These are phyloP conservation scores for Hirudinaria manillensis DNA, from an alignment of 2,888 invertebrate species.

Conservation along the genomic window DNA sequence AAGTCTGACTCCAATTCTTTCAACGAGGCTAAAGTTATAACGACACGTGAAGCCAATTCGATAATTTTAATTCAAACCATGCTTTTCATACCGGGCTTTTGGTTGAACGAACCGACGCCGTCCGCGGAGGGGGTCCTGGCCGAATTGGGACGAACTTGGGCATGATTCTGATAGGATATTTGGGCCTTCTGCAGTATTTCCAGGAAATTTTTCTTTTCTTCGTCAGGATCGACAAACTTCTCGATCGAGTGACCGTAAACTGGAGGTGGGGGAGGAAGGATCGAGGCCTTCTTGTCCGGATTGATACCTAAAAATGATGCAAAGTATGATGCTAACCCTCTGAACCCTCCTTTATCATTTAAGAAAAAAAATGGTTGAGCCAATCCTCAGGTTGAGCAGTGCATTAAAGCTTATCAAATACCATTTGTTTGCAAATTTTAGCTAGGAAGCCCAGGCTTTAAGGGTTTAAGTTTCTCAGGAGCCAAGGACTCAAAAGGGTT, in stretches of 20 bases:
- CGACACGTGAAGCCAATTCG: too few relatives aligned
- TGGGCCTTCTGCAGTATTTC: constrained; percentile 28
- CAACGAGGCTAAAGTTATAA: not conserved
- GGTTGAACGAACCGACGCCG: too few relatives aligned
- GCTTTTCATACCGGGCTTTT: too few relatives aligned
- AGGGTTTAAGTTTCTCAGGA: not conserved
- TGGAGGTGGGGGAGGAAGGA: constrained; percentile 17
- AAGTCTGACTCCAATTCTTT: constrained; percentile 13
- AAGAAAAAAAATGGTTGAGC: too few relatives aligned
- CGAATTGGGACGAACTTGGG: not conserved
- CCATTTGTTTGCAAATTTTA: too few relatives aligned
- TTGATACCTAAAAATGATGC: too few relatives aligned
- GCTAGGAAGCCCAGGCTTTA: too few relatives aligned
- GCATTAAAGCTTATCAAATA: not conserved
- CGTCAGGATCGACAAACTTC: not conserved
- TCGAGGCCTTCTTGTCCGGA: too few relatives aligned
- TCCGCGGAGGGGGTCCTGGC: too few relatives aligned
- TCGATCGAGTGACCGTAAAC: constrained; percentile 16
- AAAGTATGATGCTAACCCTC: too few relatives aligned
- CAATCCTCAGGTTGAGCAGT: not conserved
- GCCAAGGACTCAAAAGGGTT: too few relatives aligned
- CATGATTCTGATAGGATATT: not conserved
- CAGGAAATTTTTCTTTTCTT: constrained; percentile 27
- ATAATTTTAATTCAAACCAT: too few relatives aligned
- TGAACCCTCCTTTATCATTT: not conserved